phyloP scores from a whole-genome alignment of 2,888 invertebrate genomes.

The Drosophila mayaguana region DNA sequence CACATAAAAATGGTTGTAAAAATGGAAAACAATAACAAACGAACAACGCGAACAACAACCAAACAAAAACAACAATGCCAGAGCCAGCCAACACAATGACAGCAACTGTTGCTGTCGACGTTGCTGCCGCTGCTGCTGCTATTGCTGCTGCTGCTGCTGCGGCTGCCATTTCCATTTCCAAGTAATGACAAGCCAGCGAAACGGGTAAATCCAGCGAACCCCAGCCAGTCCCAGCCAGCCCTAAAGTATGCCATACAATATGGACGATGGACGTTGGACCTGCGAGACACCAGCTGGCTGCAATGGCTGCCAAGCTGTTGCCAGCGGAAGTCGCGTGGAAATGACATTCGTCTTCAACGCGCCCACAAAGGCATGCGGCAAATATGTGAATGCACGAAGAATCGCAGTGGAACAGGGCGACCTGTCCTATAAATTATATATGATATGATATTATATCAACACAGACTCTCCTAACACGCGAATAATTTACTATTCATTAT shows the following conservation, averaged over 20 bases:
- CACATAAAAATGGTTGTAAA: conserved; percentile 65
- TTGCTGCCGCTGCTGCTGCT: conserved; percentile 57
- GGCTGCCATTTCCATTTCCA: conserved; percentile 42
- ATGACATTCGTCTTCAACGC: conserved; percentile 76
- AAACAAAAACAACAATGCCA: conserved; percentile 63
- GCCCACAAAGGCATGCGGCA: conserved; percentile 46
- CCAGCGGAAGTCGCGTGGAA: conserved; percentile 70
- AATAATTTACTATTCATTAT: too few relatives aligned
- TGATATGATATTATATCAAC: too few relatives aligned
- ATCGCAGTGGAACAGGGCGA: conserved; percentile 26
- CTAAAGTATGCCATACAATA: conserved; percentile 50
- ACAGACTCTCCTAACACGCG: too few relatives aligned
- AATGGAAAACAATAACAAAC: conserved; percentile 73
- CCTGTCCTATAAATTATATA: too few relatives aligned
- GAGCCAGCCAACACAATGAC: conserved; percentile 55
- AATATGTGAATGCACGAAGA: conserved; percentile 24
- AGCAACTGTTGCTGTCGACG: conserved; percentile 67
- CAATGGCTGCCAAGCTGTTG: conserved; percentile 33
- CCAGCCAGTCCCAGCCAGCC: conserved; percentile 35
- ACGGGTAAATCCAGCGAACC: conserved; percentile 20
- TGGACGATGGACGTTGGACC: conserved; percentile 20
- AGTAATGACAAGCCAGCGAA: conserved; percentile 62
- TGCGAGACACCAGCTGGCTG: conserved; percentile 17
- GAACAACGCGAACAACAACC: conserved; percentile 48
- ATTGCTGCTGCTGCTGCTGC: conserved; percentile 61